A percentile compares a stretch with the other conserved stretches of the same genome.
phyloP scores from a whole-genome alignment of 2,797 vertebrate species.

The Galaxias olidus region DNA sequence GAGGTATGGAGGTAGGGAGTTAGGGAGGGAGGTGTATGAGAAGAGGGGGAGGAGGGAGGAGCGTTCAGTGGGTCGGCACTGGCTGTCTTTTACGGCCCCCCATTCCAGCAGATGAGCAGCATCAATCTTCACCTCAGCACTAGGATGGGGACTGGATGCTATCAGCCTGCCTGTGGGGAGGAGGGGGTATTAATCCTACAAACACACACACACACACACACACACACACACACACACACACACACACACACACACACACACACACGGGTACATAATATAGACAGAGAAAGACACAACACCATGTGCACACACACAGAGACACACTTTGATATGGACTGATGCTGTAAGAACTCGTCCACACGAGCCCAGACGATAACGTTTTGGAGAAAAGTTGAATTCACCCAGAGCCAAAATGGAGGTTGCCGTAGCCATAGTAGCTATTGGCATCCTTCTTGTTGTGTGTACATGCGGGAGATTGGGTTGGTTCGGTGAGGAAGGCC shows the following conservation, averaged over 20 bases:
- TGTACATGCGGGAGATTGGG: conserved; percentile 45
- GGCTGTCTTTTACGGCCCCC: conserved; percentile 63
- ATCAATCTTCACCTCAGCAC: conserved; percentile 71
- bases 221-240: conserved; percentile 4
- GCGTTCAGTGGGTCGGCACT: conserved; percentile 30
- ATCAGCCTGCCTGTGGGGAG: conserved; percentile 36
- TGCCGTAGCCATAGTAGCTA: conserved; percentile 11
- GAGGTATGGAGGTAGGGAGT: not conserved
- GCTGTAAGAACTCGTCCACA: no score
- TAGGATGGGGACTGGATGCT: conserved; percentile 48
- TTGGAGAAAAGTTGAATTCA: not conserved
- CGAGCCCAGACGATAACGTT: not conserved
- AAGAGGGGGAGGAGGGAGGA: conserved; percentile 24
- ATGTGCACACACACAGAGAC: not conserved
- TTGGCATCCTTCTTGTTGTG: conserved; percentile 29
- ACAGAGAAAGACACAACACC: not conserved
- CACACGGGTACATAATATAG: not conserved
- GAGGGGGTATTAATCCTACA: conserved; percentile 25
- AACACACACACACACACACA: not conserved
- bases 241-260: not conserved
- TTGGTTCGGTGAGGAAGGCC: conserved; percentile 1
- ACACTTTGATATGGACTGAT: not conserved
- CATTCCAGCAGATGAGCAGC: conserved; percentile 73
- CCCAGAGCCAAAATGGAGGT: not conserved
- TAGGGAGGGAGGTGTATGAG: not conserved